Percentiles rank a stretch among this genome's conserved stretches.
Evolutionary conservation across 2,888 invertebrate genomes (phyloP).

Genomic region (Drosophila eohydei): DNA sequence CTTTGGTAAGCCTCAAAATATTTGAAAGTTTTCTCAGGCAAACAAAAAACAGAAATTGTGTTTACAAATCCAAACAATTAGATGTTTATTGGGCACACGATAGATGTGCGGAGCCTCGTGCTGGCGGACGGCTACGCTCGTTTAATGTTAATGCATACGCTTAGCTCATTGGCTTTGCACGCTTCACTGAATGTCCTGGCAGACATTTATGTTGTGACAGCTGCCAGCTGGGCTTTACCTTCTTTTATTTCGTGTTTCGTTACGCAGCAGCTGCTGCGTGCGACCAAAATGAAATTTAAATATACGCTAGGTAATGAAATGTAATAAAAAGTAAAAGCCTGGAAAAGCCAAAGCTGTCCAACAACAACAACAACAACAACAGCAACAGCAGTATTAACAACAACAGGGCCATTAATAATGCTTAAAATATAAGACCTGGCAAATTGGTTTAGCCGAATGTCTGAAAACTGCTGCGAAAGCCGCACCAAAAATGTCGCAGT

Average conservation of each 20-base stretch:
- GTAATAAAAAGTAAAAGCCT: constrained; percentile 42
- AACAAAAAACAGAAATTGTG: background rate
- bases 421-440: constrained; percentile 77
- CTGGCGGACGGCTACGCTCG: background rate
- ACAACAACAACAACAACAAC: background rate
- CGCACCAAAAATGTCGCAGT: constrained; percentile 66
- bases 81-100: constrained; percentile 2
- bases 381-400: constrained; percentile 17
- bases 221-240: constrained; percentile 50
- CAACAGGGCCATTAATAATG: constrained; percentile 68
- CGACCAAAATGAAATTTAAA: constrained; percentile 50
- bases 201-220: constrained; percentile 57
- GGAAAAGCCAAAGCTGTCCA: constrained; percentile 14
- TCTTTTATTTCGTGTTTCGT: constrained; percentile 9
- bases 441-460: constrained; percentile 71
- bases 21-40: background rate
- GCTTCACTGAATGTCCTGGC: constrained; percentile 44
- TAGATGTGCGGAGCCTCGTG: constrained; percentile 23
- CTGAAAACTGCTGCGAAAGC: constrained; percentile 42
- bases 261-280: constrained; percentile 2
- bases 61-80: constrained; percentile 15
- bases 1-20: background rate
- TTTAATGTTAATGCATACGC: constrained; percentile 37
- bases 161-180: constrained; percentile 57
- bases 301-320: constrained; percentile 52